A percentile compares a stretch with the other conserved stretches of the same genome.
Evolutionary conservation across 2,888 invertebrate species (phyloP).

Genomic region (Sarcophaga carnaria): DNA sequence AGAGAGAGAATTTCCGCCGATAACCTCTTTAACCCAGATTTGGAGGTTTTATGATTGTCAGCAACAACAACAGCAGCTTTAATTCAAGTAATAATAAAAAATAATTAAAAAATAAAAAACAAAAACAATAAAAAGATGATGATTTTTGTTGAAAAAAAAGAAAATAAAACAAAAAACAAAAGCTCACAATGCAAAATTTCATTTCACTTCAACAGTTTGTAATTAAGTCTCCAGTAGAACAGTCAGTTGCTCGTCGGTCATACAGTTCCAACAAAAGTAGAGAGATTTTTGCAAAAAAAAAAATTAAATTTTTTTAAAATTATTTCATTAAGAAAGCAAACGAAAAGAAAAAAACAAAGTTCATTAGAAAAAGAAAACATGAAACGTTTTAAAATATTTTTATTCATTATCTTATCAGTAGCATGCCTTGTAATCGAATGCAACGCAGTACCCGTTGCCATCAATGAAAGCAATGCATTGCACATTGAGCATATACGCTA

Average conservation of each 20-base stretch:
- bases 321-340: no score
- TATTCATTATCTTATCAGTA: background rate
- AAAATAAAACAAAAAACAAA: constrained; percentile 58
- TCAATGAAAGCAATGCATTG: constrained; percentile 39
- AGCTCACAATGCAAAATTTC: constrained; percentile 56
- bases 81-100: constrained; percentile 22
- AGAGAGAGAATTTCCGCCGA: constrained; percentile 49
- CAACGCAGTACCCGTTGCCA: constrained; percentile 24
- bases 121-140: background rate
- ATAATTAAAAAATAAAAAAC: constrained; percentile 1
- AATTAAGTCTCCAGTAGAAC: constrained; percentile 53
- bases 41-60: constrained; percentile 50
- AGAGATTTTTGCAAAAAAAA: no score
- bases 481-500: constrained; percentile 70
- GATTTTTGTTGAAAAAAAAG: constrained; percentile 16
- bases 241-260: background rate
- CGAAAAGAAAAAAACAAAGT: background rate
- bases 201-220: constrained; percentile 46
- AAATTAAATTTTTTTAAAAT: background rate
- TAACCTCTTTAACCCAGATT: constrained; percentile 64
- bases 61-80: constrained; percentile 9
- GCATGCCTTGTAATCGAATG: background rate
- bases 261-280: no score
- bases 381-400: constrained; percentile 1
- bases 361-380: constrained; percentile 9